phyloP scores from a whole-genome alignment of 2,888 invertebrate genomes.

The Gandaritis pyraliata region DNA sequence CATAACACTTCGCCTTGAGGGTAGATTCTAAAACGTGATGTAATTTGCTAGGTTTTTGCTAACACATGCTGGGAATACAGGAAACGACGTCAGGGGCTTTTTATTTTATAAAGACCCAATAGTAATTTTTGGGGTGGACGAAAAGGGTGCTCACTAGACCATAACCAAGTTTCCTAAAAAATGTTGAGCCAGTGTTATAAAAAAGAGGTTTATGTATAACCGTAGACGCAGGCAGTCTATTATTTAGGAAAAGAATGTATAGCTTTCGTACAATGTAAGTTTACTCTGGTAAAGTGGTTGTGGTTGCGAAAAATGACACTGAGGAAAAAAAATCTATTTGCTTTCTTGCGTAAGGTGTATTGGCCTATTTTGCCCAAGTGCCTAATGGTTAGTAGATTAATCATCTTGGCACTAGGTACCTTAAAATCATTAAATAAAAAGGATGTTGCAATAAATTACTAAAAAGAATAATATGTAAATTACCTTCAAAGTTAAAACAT shows the following conservation, averaged over 20 bases:
- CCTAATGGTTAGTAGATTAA: no score
- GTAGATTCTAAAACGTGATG: constrained; percentile 55
- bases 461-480: background rate
- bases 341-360: no score
- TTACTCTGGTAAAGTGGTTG: constrained; percentile 36
- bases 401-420: no score
- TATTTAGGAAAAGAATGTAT: constrained; percentile 1
- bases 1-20: constrained; percentile 64
- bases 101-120: background rate
- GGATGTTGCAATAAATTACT: no score
- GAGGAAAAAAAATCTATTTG: constrained; percentile 36
- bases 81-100: background rate
- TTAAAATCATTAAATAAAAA: no score
- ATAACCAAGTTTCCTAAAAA: constrained; percentile 32
- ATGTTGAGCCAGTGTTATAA: constrained; percentile 13
- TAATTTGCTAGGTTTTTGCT: constrained; percentile 52
- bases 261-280: background rate
- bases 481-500: constrained; percentile 1
- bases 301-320: constrained; percentile 48
- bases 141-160: constrained; percentile 59
- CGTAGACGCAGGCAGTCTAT: constrained; percentile 17
- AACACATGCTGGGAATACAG: constrained; percentile 35
- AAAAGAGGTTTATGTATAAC: constrained; percentile 22
- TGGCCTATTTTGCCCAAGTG: no score
- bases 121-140: constrained; percentile 28